These are phyloP conservation scores for Catharus minimus DNA, from an alignment of 2,113 vertebrate genomes.

Conservation along the genomic window DNA sequence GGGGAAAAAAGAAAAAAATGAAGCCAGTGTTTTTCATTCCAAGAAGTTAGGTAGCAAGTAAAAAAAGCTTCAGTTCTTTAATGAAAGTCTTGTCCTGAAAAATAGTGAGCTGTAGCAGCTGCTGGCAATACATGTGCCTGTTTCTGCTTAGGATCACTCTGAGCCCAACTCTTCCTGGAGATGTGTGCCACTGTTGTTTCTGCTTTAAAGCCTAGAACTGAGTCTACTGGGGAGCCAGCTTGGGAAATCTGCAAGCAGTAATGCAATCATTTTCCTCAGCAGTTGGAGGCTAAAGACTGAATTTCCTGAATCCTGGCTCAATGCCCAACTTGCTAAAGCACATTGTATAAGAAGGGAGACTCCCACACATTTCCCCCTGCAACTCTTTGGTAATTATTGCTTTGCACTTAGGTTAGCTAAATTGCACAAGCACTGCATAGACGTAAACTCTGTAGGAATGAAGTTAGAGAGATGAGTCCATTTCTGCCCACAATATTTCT, in stretches of 20 bases:
- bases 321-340: neutral
- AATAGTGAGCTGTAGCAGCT: neutral
- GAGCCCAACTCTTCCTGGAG: neutral
- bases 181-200: neutral
- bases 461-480: neutral
- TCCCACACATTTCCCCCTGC: neutral
- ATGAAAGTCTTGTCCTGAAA: neutral
- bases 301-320: neutral
- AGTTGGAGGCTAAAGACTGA: neutral
- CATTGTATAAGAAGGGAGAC: neutral
- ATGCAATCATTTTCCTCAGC: neutral
- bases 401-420: neutral
- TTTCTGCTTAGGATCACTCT: neutral
- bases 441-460: neutral
- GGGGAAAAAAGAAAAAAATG: accelerated
- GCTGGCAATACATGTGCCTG: neutral
- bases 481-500: neutral
- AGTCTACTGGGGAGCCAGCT: neutral
- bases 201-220: neutral
- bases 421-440: neutral
- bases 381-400: neutral
- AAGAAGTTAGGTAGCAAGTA: neutral
- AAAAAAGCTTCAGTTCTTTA: neutral
- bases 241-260: neutral
- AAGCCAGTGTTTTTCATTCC: neutral